Evolutionary conservation across 1,140 invertebrate genomes (phyloP).

Genomic region (Zeugodacus cucurbitae): DNA sequence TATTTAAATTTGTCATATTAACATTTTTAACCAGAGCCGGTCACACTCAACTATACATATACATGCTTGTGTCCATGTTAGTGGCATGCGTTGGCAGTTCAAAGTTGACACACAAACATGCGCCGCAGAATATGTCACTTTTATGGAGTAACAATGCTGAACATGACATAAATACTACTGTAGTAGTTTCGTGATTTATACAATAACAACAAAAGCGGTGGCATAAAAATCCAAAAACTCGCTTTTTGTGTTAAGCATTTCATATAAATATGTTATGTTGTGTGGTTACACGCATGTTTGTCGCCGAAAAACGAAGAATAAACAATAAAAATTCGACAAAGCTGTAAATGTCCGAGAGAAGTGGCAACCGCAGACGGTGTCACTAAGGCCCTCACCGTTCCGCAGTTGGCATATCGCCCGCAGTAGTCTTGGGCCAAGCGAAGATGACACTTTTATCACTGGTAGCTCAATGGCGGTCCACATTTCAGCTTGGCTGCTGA

Average conservation of each 20-base stretch:
- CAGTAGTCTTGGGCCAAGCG: neutral
- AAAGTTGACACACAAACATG: neutral
- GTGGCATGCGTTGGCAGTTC: neutral
- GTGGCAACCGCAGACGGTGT: neutral
- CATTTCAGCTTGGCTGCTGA: neutral
- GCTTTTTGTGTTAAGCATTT: conserved; percentile 6
- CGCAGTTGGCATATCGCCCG: neutral
- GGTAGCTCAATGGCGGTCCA: neutral
- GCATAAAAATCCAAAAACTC: neutral
- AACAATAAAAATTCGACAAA: neutral
- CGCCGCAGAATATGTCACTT: neutral
- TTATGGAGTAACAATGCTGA: neutral
- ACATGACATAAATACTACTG: conserved; percentile 39
- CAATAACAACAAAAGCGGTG: neutral
- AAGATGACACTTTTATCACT: conserved; percentile 35
- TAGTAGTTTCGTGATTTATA: conserved; percentile 24
- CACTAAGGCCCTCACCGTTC: neutral
- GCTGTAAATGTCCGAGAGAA: conserved; percentile 13
- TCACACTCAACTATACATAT: neutral
- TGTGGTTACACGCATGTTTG: neutral
- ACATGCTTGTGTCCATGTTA: neutral
- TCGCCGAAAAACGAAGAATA: neutral
- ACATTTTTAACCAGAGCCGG: neutral
- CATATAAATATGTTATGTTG: neutral
- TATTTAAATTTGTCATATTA: neutral